Evolutionary conservation across 2,113 vertebrate species (phyloP).

Genomic region (Cettia cetti): DNA sequence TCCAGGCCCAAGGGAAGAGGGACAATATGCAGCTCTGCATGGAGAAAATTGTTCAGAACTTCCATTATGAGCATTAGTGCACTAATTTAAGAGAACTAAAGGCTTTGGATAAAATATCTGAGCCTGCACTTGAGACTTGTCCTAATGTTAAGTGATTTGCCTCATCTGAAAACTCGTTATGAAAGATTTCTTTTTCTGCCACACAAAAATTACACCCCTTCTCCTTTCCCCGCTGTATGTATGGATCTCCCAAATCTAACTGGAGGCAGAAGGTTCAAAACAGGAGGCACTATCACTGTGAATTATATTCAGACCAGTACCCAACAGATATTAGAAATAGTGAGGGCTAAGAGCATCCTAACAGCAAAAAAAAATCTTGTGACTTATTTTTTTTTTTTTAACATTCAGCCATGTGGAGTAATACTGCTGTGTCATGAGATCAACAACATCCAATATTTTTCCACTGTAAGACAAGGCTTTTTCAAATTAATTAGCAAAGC

Average conservation of each 20-base stretch:
- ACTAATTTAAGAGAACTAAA: neutral
- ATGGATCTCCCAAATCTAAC: neutral
- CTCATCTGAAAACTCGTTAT: neutral
- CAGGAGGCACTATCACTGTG: neutral
- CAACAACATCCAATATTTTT: neutral
- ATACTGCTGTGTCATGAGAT: neutral
- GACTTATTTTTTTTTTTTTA: neutral
- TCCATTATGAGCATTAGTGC: neutral
- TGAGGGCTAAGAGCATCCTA: neutral
- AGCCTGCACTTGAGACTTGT: neutral
- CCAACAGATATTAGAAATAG: neutral
- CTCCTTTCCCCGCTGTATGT: neutral
- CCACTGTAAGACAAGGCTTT: neutral
- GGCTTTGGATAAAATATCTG: neutral
- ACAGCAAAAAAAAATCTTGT: neutral
- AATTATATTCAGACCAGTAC: slow-evolving; percentile 18
- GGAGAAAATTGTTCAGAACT: neutral
- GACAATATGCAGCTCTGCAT: neutral
- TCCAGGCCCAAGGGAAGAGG: neutral
- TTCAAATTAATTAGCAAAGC: neutral
- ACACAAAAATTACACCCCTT: neutral
- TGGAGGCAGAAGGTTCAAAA: neutral
- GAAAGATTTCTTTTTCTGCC: neutral
- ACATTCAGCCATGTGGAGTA: neutral
- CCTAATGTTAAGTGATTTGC: neutral